Percentiles rank a stretch among this genome's conserved stretches.
Evolutionary conservation across 1,140 invertebrate genomes (phyloP).

Genomic region (Ridgeia piscesae): DNA sequence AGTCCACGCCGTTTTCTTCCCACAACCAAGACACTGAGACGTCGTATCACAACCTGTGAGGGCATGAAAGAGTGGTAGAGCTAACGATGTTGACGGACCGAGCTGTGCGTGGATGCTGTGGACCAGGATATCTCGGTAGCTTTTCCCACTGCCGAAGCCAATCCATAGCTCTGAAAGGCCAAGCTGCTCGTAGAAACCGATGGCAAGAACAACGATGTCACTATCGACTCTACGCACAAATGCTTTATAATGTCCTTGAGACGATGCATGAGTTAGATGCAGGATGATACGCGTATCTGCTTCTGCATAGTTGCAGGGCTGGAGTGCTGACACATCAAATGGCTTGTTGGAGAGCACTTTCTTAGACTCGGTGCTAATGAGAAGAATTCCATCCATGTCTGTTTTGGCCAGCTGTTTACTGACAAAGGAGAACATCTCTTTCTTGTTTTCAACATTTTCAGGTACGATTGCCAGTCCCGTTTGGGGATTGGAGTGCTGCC

Average conservation of each 20-base stretch:
- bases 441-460: no score
- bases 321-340: background rate
- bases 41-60: no score
- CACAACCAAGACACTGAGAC: no score
- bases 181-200: conserved; percentile 12
- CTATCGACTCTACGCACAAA: background rate
- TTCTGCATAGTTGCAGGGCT: conserved; percentile 13
- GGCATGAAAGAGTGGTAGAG: no score
- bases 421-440: no score
- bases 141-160: conserved; percentile 7
- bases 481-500: background rate
- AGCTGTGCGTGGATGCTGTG: background rate
- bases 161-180: conserved; percentile 15
- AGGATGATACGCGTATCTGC: conserved; percentile 18
- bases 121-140: no score
- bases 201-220: conserved; percentile 9
- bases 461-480: background rate
- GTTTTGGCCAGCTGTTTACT: no score
- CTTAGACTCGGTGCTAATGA: no score
- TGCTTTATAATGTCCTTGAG: background rate
- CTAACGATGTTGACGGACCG: no score
- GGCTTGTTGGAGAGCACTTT: background rate
- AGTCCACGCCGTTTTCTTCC: no score
- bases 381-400: no score
- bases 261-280: background rate